Base-by-base conservation (phyloP, 2,888 invertebrate genomes). In the Leptogaster cylindrica region DNA sequence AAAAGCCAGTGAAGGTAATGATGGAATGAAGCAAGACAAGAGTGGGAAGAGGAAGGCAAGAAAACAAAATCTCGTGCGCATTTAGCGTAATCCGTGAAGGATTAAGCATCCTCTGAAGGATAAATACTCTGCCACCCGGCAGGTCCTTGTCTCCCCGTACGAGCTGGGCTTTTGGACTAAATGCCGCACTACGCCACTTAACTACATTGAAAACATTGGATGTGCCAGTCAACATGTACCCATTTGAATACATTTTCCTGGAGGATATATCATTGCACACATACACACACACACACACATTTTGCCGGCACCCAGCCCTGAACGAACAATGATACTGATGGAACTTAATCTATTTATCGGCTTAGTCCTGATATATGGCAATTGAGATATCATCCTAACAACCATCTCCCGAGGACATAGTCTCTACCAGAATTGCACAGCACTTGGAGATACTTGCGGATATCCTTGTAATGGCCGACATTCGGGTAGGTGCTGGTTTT, bases 401-500 rank as follows among this genome's bases (percentile, higher is more conserved):
- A 44, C 46, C 65, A 41, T n/a, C 41, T 41, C 31, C 46, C 23
- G n/a, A 14, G 61, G 39, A 61, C 61, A 61, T 44, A 44, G 61
- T 44, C 41, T 39, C 39, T 28, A 41, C 18, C 27, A 39, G 23
- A 44, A 61, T 44, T 44, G 44, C 61, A 44, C 41, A 61, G 61
- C 41, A 61, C 44, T 44, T 44, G 8, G 44, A 61, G 61, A 66
- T 50, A 48, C 58, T 41, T 66, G 51, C 31, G 70, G 70, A 69
- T 69, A 70, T 71, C 68, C 67, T 69, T 71, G 69, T 69, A 68
- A 71, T 71, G 71, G 70, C 68, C 69, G 68, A 70, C 70, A 69
- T 69, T 69, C 69, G 63, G 68, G 69, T n/a, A 68, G 70, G 69
- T 66, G 69, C 69, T 71, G 68, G 69, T 68, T 70, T 70, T 70